These are phyloP conservation scores for Tipula lateralis DNA, from an alignment of 2,888 invertebrate species.

Conservation along the genomic window DNA sequence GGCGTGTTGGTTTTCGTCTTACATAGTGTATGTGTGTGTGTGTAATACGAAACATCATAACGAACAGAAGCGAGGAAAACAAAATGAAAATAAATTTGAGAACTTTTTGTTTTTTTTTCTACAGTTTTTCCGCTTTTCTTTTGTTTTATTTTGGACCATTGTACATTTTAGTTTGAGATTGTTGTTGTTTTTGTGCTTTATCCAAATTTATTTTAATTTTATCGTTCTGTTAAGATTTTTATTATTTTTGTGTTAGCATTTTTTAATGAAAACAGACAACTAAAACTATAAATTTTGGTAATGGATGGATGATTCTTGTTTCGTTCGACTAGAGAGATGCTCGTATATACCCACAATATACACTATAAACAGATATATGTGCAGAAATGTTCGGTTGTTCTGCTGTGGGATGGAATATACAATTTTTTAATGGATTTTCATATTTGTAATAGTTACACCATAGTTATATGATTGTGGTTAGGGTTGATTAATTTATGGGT, in stretches of 20 bases:
- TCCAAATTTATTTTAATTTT: conserved; percentile 11
- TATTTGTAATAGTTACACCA: no score
- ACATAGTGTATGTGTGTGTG: not conserved
- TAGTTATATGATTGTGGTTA: no score
- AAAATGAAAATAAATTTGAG: not conserved
- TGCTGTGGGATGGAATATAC: not conserved
- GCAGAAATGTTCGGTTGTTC: not conserved
- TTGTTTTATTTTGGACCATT: not conserved
- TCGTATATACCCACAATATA: not conserved
- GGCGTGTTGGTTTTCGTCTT: not conserved
- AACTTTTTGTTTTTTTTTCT: no score
- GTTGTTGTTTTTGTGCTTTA: not conserved
- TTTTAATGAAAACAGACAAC: not conserved
- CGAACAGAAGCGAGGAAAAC: not conserved
- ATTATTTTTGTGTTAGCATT: not conserved
- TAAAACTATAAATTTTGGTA: not conserved
- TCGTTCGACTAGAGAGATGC: no score
- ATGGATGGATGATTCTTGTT: not conserved
- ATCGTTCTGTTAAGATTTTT: not conserved
- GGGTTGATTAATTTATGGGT: not conserved
- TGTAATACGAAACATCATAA: not conserved
- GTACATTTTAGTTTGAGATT: not conserved
- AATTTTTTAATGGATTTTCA: not conserved
- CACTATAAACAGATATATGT: no score
- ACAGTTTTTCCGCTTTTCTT: conserved; percentile 8